Evolutionary conservation across 2,888 invertebrate species (phyloP).

Genomic region (Drosophila mimetica): DNA sequence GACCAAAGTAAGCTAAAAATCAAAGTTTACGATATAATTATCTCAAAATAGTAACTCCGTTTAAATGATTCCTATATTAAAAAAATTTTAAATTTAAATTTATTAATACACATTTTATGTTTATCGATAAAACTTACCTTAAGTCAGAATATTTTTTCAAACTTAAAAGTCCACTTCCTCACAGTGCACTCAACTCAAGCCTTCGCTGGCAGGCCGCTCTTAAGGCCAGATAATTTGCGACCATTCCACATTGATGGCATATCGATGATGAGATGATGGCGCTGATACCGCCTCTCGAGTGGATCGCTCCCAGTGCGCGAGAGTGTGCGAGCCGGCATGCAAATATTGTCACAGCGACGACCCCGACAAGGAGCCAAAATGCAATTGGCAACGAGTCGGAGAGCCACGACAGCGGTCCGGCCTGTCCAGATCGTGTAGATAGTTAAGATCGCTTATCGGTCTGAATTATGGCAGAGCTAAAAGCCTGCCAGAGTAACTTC

Average conservation of each 20-base stretch:
- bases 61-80: no score
- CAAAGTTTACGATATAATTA: no score
- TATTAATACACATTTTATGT: no score
- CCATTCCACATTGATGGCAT: slow-evolving; percentile 78
- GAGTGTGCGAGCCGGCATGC: slow-evolving; percentile 55
- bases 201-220: slow-evolving; percentile 32
- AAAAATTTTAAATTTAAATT: no score
- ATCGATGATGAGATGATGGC: slow-evolving; percentile 79
- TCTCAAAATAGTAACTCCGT: no score
- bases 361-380: slow-evolving; percentile 55
- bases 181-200: not conserved
- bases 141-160: no score
- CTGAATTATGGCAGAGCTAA: slow-evolving; percentile 80
- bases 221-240: slow-evolving; percentile 77
- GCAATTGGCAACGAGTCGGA: slow-evolving; percentile 51
- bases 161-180: not conserved
- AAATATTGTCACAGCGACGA: slow-evolving; percentile 64
- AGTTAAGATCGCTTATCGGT: slow-evolving; percentile 77
- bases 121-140: not conserved
- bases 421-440: slow-evolving; percentile 78
- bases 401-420: slow-evolving; percentile 40
- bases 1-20: no score
- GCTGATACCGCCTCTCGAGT: slow-evolving; percentile 55
- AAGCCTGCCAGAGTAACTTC: slow-evolving; percentile 71
- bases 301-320: slow-evolving; percentile 4